These are phyloP conservation scores for Ptychobarbus kaznakovi DNA, from an alignment of 2,797 vertebrate genomes.

Conservation along the genomic window DNA sequence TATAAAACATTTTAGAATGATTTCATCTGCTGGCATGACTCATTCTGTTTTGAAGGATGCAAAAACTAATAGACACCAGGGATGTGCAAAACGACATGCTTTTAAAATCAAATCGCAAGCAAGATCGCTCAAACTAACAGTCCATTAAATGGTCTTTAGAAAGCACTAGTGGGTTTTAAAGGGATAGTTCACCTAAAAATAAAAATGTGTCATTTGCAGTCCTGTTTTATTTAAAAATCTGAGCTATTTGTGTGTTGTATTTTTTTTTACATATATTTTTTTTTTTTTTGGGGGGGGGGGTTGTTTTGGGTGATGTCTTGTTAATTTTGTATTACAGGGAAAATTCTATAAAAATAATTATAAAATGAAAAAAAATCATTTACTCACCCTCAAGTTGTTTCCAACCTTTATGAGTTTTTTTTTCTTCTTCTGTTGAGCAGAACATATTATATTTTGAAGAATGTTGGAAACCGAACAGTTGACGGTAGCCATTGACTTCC, in stretches of 20 bases:
- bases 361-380: not conserved
- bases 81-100: not conserved
- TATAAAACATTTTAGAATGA: conserved; percentile 1
- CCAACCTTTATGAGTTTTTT: not conserved
- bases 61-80: not conserved
- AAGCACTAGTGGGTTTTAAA: not conserved
- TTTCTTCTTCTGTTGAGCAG: not conserved
- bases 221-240: no score
- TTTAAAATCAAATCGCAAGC: not conserved
- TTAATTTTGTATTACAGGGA: no score
- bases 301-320: no score
- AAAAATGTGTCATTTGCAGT: not conserved
- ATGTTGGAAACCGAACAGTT: not conserved
- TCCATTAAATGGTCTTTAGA: not conserved
- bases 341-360: no score
- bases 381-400: not conserved
- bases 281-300: no score
- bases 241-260: no score
- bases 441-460: not conserved
- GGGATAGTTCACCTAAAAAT: not conserved
- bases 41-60: not conserved
- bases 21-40: conserved; percentile 8
- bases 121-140: not conserved
- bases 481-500: not conserved
- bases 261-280: no score